Evolutionary conservation across 2,888 invertebrate species (phyloP).

Genomic region (Dendrolimus pini): DNA sequence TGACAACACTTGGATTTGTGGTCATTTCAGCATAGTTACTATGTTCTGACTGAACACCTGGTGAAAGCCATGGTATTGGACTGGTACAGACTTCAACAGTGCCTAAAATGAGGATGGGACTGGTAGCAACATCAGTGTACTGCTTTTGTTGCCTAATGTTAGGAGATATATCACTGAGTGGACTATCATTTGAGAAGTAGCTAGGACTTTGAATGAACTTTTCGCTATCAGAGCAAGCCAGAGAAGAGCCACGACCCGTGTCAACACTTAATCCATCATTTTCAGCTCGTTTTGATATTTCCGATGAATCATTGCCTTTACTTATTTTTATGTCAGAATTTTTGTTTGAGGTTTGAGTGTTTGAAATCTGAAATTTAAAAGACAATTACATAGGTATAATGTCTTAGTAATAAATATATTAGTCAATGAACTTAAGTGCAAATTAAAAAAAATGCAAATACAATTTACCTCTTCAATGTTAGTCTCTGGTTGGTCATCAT

Average conservation of each 20-base stretch:
- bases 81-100: slow-evolving; percentile 16
- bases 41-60: background rate
- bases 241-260: slow-evolving; percentile 60
- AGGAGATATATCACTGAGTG: slow-evolving; percentile 21
- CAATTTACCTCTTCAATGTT: slow-evolving; percentile 10
- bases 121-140: slow-evolving; percentile 20
- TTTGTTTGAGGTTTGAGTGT: background rate
- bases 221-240: slow-evolving; percentile 50
- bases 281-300: slow-evolving; percentile 12
- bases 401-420: no score
- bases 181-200: slow-evolving; percentile 32
- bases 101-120: slow-evolving; percentile 19
- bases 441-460: no score
- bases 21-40: background rate
- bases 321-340: background rate
- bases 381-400: no score
- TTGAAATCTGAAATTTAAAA: background rate
- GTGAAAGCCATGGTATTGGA: slow-evolving; percentile 3
- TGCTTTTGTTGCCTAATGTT: slow-evolving; percentile 19
- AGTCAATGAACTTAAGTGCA: no score
- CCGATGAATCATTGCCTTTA: background rate
- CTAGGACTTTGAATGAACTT: slow-evolving; percentile 52
- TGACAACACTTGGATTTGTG: background rate
- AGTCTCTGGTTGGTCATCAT: slow-evolving; percentile 4
- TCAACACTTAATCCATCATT: slow-evolving; percentile 46